Evolutionary conservation across 2,113 vertebrate species (phyloP).

Genomic region (Oncorhynchus kisutch): DNA sequence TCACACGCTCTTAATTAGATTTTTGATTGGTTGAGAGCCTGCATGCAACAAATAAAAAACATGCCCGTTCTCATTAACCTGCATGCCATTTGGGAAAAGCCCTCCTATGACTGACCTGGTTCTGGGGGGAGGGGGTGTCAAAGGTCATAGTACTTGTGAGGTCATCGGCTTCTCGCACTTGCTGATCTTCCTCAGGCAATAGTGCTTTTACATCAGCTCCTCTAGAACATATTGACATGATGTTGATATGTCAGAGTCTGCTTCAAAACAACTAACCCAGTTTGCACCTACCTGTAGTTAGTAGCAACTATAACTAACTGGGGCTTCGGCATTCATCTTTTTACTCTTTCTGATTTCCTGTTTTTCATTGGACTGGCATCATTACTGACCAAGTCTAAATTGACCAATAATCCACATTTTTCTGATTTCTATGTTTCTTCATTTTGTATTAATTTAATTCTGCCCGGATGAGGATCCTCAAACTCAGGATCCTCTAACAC

Average conservation of each 20-base stretch:
- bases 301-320: slow-evolving; percentile 52
- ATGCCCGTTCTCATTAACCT: slow-evolving; percentile 39
- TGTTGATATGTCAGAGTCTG: background rate
- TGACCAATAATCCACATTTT: slow-evolving; percentile 67
- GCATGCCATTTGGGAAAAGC: slow-evolving; percentile 61
- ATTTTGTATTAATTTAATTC: slow-evolving; percentile 89
- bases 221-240: background rate
- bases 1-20: slow-evolving; percentile 25
- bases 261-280: slow-evolving; percentile 34
- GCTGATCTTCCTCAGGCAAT: slow-evolving; percentile 14
- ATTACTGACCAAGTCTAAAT: slow-evolving; percentile 25
- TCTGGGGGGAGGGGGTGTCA: slow-evolving; percentile 37
- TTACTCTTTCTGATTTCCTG: slow-evolving; percentile 14
- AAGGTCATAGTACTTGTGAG: slow-evolving; percentile 66
- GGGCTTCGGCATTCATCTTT: slow-evolving; percentile 29
- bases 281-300: slow-evolving; percentile 20
- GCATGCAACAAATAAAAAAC: slow-evolving; percentile 62
- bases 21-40: slow-evolving; percentile 58
- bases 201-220: slow-evolving; percentile 15
- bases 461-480: slow-evolving; percentile 74
- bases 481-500: slow-evolving; percentile 71
- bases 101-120: slow-evolving; percentile 27
- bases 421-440: slow-evolving; percentile 77
- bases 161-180: slow-evolving; percentile 73
- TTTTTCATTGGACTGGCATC: slow-evolving; percentile 35